Conservation (phyloP, 1,140 invertebrate genomes). For the Wasmannia auropunctata region DNA sequence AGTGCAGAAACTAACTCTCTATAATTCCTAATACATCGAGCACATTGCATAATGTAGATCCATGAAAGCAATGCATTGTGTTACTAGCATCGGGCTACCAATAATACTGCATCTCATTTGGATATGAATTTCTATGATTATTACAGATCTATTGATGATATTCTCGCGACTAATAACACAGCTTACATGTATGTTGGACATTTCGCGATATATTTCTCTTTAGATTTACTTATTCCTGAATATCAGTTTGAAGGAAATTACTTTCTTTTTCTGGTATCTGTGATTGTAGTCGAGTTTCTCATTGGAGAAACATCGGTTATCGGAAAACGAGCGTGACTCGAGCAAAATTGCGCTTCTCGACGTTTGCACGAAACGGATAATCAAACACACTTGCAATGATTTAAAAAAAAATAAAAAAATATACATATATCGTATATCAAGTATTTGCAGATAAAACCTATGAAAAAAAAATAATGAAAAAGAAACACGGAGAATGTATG, state of each 20-base stretch:
- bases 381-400: background rate
- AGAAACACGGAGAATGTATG: background rate
- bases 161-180: no score
- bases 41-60: background rate
- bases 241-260: background rate
- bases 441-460: background rate
- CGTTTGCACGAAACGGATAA: background rate
- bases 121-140: conserved; percentile 19
- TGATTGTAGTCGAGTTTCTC: background rate
- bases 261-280: background rate
- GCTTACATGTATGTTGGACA: background rate
- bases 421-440: background rate
- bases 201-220: background rate
- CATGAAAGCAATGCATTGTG: background rate
- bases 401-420: background rate
- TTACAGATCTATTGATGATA: background rate
- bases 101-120: conserved; percentile 3
- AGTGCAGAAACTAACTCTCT: background rate
- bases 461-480: background rate
- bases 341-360: background rate
- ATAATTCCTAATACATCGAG: background rate
- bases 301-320: background rate
- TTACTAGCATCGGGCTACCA: background rate
- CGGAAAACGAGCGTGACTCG: background rate
- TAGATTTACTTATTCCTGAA: background rate